Base-by-base conservation (phyloP, 2,113 vertebrate species). In the Cebidichthys violaceus region DNA sequence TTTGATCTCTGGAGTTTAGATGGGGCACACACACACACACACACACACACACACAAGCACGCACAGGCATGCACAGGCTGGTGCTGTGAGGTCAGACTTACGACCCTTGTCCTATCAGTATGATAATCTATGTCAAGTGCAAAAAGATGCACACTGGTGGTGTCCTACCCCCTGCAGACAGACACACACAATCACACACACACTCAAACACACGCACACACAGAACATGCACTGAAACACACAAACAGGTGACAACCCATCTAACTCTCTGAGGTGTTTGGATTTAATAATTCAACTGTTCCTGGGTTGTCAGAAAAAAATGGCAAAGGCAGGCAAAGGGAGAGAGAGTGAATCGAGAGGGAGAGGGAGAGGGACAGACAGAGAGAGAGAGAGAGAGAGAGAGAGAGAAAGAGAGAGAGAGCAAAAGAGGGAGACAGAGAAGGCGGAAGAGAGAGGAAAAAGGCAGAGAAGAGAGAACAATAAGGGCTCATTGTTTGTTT, bases 401-500 rank as follows among this genome's bases (percentile, higher is more conserved):
- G 35, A 54, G 59, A 7, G 71, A 29, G 33, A 45, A 15, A 61
- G 24, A 50, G 59, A 76, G 81, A 50, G 62, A 73, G 66, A 41
- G 81, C 66, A 70, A 73, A n/a, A 81, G 78, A 66, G 54, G 8
- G 73, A 76, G 74, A 72, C 29, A 73, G 70, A 80, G 81, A 71
- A 89, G 87, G 81, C 75, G 83, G 85, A 91, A 14, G 76, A 66
- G 87, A 93, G 81, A 85, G 83, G 86, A 87, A 89, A 88, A 89
- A 84, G 88, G 78, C 84, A 90, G 86, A 88, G 87, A 89, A 88
- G 71, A 86, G 87, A 88, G 87, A 93, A 93, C 92, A 93, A 92
- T 94, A 89, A 90, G 83, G 87, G 85, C 82, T 93, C 90, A 94
- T 94, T 95, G 94, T 94, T 90, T 90, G 90, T 93, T 94, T 95